phyloP scores from a whole-genome alignment of 1,140 invertebrate species.

The Tetramorium parvispinum region DNA sequence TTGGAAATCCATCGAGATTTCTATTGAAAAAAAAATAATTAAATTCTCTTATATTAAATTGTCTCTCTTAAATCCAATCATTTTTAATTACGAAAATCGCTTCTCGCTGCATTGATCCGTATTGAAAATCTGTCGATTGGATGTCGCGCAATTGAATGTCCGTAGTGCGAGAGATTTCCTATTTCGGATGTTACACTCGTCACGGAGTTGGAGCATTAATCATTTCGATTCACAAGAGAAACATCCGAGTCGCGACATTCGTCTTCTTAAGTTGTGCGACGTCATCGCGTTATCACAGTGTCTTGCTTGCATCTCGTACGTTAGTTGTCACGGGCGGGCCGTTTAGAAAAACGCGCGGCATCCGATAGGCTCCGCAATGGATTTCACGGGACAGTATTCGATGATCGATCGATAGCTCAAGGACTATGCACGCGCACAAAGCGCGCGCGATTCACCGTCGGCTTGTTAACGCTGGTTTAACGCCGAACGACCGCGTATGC shows the following conservation, averaged over 20 bases:
- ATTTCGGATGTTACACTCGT: not conserved
- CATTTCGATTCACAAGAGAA: not conserved
- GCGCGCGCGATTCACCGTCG: conserved; percentile 66
- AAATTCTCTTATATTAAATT: not conserved
- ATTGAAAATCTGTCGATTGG: not conserved
- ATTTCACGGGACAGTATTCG: conserved; percentile 69
- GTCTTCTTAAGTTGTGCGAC: not conserved
- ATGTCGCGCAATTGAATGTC: not conserved
- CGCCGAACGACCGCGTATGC: conserved; percentile 23
- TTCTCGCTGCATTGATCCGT: not conserved
- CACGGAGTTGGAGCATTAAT: not conserved
- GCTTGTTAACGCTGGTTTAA: conserved; percentile 74
- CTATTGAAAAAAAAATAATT: not conserved
- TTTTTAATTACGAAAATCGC: not conserved
- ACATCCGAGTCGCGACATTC: not conserved
- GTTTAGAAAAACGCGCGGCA: conserved; percentile 1
- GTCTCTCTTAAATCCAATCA: not conserved
- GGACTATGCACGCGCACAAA: conserved; percentile 66
- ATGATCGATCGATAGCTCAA: conserved; percentile 70
- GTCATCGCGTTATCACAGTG: not conserved
- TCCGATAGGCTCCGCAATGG: conserved; percentile 40
- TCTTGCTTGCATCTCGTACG: not conserved
- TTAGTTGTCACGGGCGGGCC: not conserved
- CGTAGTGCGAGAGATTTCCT: not conserved
- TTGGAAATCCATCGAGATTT: not conserved